Percentiles rank a stretch among this genome's conserved stretches.
Evolutionary conservation across 1,140 invertebrate genomes (phyloP).

Genomic region (Nephotettix cincticeps): DNA sequence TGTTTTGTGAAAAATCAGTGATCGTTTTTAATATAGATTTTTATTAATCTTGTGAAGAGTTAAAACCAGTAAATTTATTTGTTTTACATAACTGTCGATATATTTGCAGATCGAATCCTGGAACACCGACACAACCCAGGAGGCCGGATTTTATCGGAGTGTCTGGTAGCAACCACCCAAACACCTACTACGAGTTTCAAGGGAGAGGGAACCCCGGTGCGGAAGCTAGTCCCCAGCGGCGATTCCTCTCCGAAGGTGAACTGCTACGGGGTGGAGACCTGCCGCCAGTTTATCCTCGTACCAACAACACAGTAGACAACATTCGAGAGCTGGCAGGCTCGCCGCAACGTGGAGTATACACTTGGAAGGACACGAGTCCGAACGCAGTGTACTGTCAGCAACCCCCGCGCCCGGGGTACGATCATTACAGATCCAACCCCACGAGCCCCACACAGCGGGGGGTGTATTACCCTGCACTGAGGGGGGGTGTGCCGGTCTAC

Average conservation of each 20-base stretch:
- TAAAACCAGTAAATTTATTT: too few relatives aligned
- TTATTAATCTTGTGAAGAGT: too few relatives aligned
- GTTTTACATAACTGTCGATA: background rate
- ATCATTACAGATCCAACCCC: slow-evolving; percentile 69
- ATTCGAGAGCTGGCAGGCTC: slow-evolving; percentile 78
- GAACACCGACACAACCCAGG: slow-evolving; percentile 81
- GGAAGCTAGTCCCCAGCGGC: slow-evolving; percentile 70
- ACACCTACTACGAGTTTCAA: slow-evolving; percentile 54
- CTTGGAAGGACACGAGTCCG: slow-evolving; percentile 76
- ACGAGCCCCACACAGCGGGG: slow-evolving; percentile 71
- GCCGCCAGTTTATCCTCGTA: slow-evolving; percentile 49
- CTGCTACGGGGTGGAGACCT: slow-evolving; percentile 61
- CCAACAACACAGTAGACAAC: slow-evolving; percentile 58
- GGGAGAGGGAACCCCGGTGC: slow-evolving; percentile 41
- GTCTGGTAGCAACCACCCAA: slow-evolving; percentile 41
- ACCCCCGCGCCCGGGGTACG: slow-evolving; percentile 47
- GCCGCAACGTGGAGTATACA: slow-evolving; percentile 78
- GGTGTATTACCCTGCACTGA: slow-evolving; percentile 48
- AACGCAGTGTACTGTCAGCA: slow-evolving; percentile 44
- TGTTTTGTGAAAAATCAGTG: background rate
- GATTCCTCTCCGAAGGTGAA: slow-evolving; percentile 84
- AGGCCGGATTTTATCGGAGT: slow-evolving; percentile 84
- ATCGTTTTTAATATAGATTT: background rate
- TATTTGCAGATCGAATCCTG: slow-evolving; percentile 74
- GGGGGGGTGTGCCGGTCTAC: slow-evolving; percentile 66